Evolutionary conservation across 2,113 vertebrate species (phyloP).

Genomic region (Geococcyx californianus): DNA sequence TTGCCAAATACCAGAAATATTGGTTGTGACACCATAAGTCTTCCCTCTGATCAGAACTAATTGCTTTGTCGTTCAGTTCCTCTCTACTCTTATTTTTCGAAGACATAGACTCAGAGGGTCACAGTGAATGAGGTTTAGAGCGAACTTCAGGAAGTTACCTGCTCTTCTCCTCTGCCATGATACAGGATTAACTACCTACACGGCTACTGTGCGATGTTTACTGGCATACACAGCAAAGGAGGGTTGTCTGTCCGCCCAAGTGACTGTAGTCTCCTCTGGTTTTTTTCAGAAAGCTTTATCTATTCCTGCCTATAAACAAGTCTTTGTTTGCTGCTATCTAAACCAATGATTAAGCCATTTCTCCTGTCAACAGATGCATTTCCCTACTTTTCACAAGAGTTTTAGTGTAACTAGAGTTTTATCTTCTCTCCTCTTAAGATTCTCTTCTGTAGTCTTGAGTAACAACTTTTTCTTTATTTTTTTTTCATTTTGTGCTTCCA

Average conservation of each 20-base stretch:
- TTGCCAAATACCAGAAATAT: not conserved
- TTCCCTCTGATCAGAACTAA: not conserved
- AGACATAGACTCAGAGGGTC: not conserved
- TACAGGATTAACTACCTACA: not conserved
- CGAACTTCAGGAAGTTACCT: not conserved
- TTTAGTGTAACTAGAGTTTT: not conserved
- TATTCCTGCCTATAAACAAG: not conserved
- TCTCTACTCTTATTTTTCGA: not conserved
- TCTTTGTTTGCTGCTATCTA: not conserved
- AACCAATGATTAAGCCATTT: not conserved
- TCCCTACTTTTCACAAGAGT: not conserved
- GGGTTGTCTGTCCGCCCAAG: not conserved
- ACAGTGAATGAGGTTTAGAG: not conserved
- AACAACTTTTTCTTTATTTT: rapidly evolving
- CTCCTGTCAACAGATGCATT: not conserved
- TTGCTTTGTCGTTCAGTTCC: not conserved
- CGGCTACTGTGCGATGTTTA: not conserved
- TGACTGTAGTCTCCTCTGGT: not conserved
- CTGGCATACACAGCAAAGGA: not conserved
- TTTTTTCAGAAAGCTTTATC: not conserved
- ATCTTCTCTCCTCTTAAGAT: not conserved
- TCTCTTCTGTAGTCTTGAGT: not conserved
- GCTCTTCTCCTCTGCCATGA: not conserved
- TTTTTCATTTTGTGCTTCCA: not conserved
- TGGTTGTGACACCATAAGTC: not conserved